Evolutionary conservation across 1,140 invertebrate species (phyloP).

Genomic region (Cydia strobilella): DNA sequence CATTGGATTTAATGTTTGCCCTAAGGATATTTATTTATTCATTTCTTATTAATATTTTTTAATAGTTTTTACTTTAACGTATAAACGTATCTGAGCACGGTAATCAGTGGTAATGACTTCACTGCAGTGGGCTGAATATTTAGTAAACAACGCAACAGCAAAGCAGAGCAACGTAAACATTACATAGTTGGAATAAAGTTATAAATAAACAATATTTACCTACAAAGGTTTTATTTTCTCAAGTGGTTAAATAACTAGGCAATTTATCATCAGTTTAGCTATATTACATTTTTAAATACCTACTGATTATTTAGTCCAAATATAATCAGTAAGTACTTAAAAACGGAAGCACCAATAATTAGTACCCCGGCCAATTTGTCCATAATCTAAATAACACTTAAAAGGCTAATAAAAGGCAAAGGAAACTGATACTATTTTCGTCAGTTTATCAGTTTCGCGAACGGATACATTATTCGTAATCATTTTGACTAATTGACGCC

Average conservation of each 20-base stretch:
- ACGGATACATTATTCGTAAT: slow-evolving; percentile 21
- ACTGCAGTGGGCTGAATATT: not conserved
- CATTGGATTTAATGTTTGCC: too few species aligned
- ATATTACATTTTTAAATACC: too few species aligned
- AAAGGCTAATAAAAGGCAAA: not conserved
- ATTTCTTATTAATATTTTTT: not conserved
- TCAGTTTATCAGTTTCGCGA: slow-evolving; percentile 1
- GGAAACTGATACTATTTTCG: slow-evolving; percentile 4
- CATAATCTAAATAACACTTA: not conserved
- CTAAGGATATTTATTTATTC: too few species aligned
- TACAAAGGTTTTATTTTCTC: too few species aligned
- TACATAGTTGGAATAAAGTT: not conserved
- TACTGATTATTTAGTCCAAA: too few species aligned
- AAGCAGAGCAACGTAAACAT: not conserved
- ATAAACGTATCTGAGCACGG: not conserved
- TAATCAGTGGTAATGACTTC: not conserved
- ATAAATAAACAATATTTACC: not conserved
- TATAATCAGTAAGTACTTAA: too few species aligned
- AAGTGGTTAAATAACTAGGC: too few species aligned
- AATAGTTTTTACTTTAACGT: not conserved
- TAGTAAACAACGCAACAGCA: not conserved
- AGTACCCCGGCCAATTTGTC: too few species aligned
- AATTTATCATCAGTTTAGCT: too few species aligned
- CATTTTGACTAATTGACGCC: not conserved
- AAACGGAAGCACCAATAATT: too few species aligned